phyloP scores from a whole-genome alignment of 2,113 vertebrate species.

The Phalacrocorax brasilianus region DNA sequence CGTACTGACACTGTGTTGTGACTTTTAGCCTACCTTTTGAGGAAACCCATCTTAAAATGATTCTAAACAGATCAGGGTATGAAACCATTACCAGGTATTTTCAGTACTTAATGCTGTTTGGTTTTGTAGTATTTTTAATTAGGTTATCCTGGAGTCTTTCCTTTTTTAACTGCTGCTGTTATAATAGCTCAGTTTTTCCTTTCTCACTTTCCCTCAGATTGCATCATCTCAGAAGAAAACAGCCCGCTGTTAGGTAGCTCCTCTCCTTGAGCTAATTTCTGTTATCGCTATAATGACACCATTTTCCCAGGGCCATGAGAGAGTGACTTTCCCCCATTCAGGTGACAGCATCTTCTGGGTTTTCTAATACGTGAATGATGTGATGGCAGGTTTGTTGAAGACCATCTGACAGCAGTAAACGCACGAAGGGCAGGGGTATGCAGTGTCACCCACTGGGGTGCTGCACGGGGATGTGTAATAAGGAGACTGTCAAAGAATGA shows the following conservation, averaged over 20 bases:
- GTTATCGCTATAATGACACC: background rate
- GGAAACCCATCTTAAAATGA: background rate
- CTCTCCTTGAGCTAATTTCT: background rate
- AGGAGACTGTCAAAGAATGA: background rate
- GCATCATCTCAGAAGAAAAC: background rate
- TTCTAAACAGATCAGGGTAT: background rate
- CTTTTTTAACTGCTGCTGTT: background rate
- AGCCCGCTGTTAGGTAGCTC: background rate
- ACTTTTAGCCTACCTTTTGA: background rate
- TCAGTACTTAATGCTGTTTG: background rate
- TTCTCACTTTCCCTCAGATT: background rate
- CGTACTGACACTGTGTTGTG: background rate
- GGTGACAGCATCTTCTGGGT: background rate
- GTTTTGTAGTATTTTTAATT: background rate
- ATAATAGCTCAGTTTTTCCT: background rate
- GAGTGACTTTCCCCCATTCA: background rate
- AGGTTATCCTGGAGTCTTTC: background rate
- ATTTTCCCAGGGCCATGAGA: background rate
- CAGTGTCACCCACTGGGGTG: background rate
- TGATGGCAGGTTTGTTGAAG: background rate
- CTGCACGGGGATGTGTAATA: background rate
- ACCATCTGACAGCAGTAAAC: background rate
- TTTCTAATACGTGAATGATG: background rate
- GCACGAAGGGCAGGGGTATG: background rate
- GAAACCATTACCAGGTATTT: background rate